Evolutionary conservation across 2,797 vertebrate species (phyloP), one percentile per base, ranked within the genome.

Genomic region (Microchirus variegatus): DNA sequence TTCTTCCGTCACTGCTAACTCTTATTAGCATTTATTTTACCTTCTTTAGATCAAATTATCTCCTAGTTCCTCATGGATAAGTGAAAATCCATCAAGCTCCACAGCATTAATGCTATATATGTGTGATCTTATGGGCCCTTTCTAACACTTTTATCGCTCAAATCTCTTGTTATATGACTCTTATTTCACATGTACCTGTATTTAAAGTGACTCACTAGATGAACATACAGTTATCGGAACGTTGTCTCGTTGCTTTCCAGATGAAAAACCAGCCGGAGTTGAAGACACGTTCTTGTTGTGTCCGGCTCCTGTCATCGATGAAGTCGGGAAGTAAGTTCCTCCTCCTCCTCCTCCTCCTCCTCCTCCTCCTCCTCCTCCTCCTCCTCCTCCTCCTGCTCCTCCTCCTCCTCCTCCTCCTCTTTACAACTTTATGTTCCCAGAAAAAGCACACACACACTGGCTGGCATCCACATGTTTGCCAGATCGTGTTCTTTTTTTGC

Each of bases 311-410:
- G 91, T 93, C 55, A 92, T 95, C 53, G 90, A 94, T 58, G 92
- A 95, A 60, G 79, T 94, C 58, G 93, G 94, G 70, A 93, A 96
- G 96, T 98, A 91, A 93, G 96, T 96, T 13, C 14, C 35, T 73
- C 22, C 60, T 59, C 51, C 18, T 46, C 13, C 7, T 36, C 18
- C 38, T n/a, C 4, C 26, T 43, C 37, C 44, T 41, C 35, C 51
- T 19, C 14, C 37, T 40, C 4, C 46, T 22, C 22, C 22, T 22
- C 37, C 44, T 41, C 35, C 51, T 19, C 14, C 37, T 40, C 4
- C 46, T 22, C 22, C 22, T 13, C 14, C 35, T 73, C 22, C 60
- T 59, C 51, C 18, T 46, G 11, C 7, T 36, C 18, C 38, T n/a
- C 4, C 26, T 43, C 37, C 44, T 41, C 35, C 51, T 19, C 14